Percentiles rank a stretch among this genome's conserved stretches.
These are phyloP conservation scores for Umimayanthus chanpuru DNA, from an alignment of 92 coral and sea anemone genomes.

Conservation along the genomic window DNA sequence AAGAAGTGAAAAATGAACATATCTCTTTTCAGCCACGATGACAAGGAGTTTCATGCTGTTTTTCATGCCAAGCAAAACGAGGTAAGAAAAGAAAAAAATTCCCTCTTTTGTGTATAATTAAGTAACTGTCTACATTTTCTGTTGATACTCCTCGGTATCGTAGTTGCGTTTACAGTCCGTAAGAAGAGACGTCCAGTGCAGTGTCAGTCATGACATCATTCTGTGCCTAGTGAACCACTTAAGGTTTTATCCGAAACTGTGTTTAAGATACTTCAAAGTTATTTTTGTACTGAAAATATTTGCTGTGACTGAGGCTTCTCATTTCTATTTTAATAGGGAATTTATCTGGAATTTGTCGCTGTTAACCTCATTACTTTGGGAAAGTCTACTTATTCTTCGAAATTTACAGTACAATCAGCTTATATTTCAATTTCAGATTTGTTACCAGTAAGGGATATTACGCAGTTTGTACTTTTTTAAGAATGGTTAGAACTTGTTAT, in stretches of 20 bases:
- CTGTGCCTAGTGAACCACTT: no score
- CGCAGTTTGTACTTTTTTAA: not conserved
- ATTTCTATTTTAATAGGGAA: no score
- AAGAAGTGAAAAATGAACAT: not conserved
- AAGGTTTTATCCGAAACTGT: no score
- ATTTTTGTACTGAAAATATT: no score
- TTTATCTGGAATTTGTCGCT: no score
- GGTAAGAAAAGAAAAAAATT: conserved; percentile 47
- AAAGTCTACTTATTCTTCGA: not conserved
- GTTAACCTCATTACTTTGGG: not conserved
- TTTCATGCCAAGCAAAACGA: conserved; percentile 92
- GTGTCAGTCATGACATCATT: no score
- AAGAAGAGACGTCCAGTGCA: no score
- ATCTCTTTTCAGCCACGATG: conserved; percentile 42
- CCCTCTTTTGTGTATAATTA: not conserved
- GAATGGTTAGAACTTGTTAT: not conserved
- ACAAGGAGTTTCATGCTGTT: conserved; percentile 76
- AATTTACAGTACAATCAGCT: no score
- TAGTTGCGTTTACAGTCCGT: no score
- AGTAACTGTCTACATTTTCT: not conserved
- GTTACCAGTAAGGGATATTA: not conserved
- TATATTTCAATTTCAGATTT: not conserved
- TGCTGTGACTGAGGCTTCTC: no score
- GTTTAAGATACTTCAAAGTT: no score
- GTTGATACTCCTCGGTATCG: not conserved